These are phyloP conservation scores for Drosophila algonquin DNA, from an alignment of 2,888 invertebrate species.

Conservation along the genomic window DNA sequence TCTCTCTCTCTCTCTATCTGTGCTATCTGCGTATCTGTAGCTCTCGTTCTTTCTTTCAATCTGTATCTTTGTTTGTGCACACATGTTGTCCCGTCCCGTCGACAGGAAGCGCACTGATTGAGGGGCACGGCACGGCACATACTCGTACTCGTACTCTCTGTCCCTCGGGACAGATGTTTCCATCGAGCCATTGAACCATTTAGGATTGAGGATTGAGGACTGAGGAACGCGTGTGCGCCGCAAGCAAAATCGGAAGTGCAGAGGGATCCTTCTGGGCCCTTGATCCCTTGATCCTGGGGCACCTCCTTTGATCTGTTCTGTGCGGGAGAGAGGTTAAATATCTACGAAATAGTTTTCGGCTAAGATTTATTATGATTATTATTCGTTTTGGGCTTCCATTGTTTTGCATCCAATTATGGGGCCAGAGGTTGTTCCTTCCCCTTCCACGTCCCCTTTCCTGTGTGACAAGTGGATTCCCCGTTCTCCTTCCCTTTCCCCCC, in stretches of 20 bases:
- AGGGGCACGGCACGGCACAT: slow-evolving; percentile 47
- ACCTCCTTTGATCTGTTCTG: slow-evolving; percentile 23
- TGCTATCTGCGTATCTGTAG: slow-evolving; percentile 1
- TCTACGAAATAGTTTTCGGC: slow-evolving; percentile 48
- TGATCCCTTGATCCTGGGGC: slow-evolving; percentile 1
- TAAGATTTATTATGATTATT: slow-evolving; percentile 70
- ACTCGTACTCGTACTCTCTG: slow-evolving; percentile 30
- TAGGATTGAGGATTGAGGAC: slow-evolving; percentile 9
- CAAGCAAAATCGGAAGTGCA: slow-evolving; percentile 65
- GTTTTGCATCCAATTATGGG: slow-evolving; percentile 64
- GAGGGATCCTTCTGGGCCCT: slow-evolving; percentile 14
- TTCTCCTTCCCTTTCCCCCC: background rate
- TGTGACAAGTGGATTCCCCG: slow-evolving; percentile 59
- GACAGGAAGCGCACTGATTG: slow-evolving; percentile 78
- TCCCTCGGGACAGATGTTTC: slow-evolving; percentile 74
- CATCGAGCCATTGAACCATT: slow-evolving; percentile 37
- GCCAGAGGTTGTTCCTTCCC: slow-evolving; percentile 6
- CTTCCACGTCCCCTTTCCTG: background rate
- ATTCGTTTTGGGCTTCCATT: slow-evolving; percentile 45
- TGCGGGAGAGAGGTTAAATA: slow-evolving; percentile 57
- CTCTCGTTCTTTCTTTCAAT: background rate
- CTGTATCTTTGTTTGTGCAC: slow-evolving; percentile 38
- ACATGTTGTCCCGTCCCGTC: slow-evolving; percentile 62
- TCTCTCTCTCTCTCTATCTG: slow-evolving; percentile 3
- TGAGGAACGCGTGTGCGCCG: slow-evolving; percentile 40